These are phyloP conservation scores for Harpalus rubripes DNA, from an alignment of 2,888 invertebrate genomes.

Conservation along the genomic window DNA sequence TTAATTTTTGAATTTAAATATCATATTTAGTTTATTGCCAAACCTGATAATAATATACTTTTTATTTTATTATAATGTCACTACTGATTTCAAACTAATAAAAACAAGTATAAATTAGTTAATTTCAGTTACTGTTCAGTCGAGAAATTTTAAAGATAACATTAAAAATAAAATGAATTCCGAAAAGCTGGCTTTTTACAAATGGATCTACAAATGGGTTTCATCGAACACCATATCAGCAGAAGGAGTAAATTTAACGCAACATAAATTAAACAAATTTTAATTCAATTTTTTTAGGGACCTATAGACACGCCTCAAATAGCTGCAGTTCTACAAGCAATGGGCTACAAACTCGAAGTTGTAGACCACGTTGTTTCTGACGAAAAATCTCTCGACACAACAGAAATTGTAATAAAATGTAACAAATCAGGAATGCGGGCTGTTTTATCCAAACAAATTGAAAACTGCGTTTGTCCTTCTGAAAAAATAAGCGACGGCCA, in stretches of 20 bases:
- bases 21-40: no score
- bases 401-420: slow-evolving; percentile 72
- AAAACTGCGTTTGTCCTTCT: slow-evolving; percentile 73
- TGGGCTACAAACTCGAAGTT: slow-evolving; percentile 73
- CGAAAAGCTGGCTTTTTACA: slow-evolving; percentile 49
- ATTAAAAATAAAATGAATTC: slow-evolving; percentile 37
- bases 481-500: slow-evolving; percentile 72
- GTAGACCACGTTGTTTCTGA: slow-evolving; percentile 71
- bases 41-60: not conserved
- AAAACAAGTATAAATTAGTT: not conserved
- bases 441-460: slow-evolving; percentile 72
- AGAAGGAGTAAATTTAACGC: slow-evolving; percentile 22
- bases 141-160: not conserved
- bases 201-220: slow-evolving; percentile 54
- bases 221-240: slow-evolving; percentile 16
- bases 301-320: slow-evolving; percentile 71
- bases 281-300: not conserved
- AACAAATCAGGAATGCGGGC: slow-evolving; percentile 74
- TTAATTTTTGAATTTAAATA: no score
- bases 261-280: not conserved
- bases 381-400: slow-evolving; percentile 50
- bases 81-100: slow-evolving; percentile 5
- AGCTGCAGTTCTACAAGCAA: slow-evolving; percentile 72
- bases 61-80: not conserved
- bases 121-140: not conserved